These are phyloP conservation scores for Coptodon rendalli DNA, from an alignment of 2,113 vertebrate species.

Conservation along the genomic window DNA sequence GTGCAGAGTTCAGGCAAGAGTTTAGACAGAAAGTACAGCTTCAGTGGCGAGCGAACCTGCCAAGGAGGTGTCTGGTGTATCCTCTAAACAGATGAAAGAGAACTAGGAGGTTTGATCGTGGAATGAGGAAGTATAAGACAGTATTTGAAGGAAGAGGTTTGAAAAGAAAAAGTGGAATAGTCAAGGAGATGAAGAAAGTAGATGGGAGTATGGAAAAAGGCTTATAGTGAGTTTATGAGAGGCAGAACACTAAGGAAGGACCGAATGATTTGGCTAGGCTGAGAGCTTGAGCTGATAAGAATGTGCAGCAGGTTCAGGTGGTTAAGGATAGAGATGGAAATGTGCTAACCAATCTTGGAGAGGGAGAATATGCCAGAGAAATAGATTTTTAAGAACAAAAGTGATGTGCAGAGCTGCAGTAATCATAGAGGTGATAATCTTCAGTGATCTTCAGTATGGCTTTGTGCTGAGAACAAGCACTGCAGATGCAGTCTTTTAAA, in stretches of 20 bases:
- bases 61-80: not conserved
- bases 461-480: not conserved
- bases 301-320: not conserved
- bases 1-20: not conserved
- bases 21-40: not conserved
- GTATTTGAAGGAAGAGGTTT: not conserved
- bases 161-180: not conserved
- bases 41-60: not conserved
- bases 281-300: not conserved
- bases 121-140: not conserved
- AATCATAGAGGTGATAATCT: not conserved
- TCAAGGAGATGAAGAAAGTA: not conserved
- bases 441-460: not conserved
- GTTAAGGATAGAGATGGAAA: not conserved
- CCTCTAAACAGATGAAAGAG: not conserved
- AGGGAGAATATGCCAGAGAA: not conserved
- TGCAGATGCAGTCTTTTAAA: not conserved
- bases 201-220: not conserved
- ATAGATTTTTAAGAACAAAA: not conserved
- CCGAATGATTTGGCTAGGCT: rapidly evolving
- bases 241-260: not conserved
- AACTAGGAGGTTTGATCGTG: rapidly evolving
- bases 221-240: not conserved
- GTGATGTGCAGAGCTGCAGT: not conserved
- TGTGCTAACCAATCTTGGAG: rapidly evolving